These are phyloP conservation scores for Arctia plantaginis DNA, from an alignment of 2,888 invertebrate species.

Conservation along the genomic window DNA sequence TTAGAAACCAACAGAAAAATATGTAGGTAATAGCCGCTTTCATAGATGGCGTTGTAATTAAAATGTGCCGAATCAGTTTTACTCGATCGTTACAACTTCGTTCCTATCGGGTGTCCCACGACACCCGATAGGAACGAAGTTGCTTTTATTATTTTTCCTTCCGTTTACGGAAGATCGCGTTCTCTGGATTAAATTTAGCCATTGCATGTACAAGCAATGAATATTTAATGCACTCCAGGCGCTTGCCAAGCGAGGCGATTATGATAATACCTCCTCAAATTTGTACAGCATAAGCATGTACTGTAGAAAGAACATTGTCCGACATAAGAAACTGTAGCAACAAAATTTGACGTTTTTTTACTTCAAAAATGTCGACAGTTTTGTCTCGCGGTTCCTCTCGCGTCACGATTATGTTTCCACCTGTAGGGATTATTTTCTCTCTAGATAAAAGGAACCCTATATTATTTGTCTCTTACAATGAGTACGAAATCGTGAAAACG, in stretches of 20 bases:
- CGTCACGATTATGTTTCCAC: neutral
- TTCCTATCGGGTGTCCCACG: no score
- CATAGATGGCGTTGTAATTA: no score
- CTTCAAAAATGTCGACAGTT: neutral
- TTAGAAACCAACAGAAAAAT: no score
- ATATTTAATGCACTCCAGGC: neutral
- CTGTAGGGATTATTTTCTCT: no score
- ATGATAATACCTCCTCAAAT: conserved; percentile 13
- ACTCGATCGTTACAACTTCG: no score
- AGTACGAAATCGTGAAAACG: no score
- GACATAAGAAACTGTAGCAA: neutral
- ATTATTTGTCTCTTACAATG: no score
- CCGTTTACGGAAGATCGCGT: neutral
- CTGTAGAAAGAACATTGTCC: neutral
- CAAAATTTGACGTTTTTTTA: neutral
- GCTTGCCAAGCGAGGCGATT: conserved; percentile 11
- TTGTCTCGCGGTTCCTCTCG: neutral
- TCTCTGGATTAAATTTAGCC: neutral
- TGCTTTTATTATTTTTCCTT: no score
- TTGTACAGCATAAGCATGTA: neutral
- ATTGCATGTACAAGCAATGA: neutral
- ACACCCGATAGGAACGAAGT: no score
- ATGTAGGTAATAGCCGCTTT: no score
- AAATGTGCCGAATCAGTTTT: no score
- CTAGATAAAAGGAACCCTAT: no score